Base-by-base conservation (phyloP, 2,797 vertebrate genomes). In the Pseudocheirus occidentalis region DNA sequence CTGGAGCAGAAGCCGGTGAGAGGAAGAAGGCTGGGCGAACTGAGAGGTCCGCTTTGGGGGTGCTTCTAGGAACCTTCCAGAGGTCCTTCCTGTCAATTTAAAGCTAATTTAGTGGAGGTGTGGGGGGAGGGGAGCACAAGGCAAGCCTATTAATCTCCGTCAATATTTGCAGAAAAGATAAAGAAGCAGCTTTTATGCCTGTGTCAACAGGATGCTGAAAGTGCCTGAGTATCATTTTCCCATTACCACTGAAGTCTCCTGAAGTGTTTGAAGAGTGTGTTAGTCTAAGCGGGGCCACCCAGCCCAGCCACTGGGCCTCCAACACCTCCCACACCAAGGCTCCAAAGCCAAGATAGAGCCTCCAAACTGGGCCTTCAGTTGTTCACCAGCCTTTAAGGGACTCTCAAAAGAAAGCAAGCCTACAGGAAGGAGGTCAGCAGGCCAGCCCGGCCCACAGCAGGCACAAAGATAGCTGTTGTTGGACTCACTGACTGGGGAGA, bases 11-110 rank as follows among this genome's bases (percentile, higher is more conserved):
- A 81, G 73, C 21, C 21, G 9, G 40, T 3, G 3, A 46, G 40
- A 87, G n/a, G 34, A 66, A 62, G 62, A 40, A 73, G 5, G 66
- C 5, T 9, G 0, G 21, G 13, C 18, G 3, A 66, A 14, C 66
- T 24, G n/a, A 46, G 7, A 87, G 6, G 10, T 4, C 40, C 21
- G 0, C 7, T 4, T 31, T 27, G n/a, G 66, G 73, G 73, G 40
- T 87, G 21, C 66, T 73, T 50, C 57, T 56, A 52, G 5, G 91
- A 29, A 29, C 3, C 57, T 56, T 52, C 55, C 90, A 95, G 56
- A 53, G 94, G 9, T 73, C 92, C n/a, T 59, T 55, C 95, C 94
- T 92, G 93, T 95, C 92, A 95, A 97, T 95, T 96, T 95, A 96
- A 96, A 96, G 93, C 94, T 93, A 97, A 96, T 96, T 95, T 92